Evolutionary conservation across 92 coral and sea anemone species (phyloP).

Genomic region (Zoanthus sociatus): DNA sequence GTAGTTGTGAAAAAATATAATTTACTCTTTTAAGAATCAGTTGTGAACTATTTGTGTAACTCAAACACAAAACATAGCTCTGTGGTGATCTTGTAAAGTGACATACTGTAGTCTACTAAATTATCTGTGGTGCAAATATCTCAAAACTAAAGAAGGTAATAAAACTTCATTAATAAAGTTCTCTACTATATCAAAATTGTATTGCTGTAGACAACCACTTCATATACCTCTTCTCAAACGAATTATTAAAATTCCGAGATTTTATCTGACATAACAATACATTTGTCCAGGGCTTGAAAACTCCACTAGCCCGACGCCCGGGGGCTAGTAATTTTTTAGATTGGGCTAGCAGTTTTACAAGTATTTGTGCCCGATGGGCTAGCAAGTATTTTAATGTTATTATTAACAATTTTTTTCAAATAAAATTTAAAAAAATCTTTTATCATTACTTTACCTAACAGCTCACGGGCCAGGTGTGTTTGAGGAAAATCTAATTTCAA

Average conservation of each 20-base stretch:
- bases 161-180: background rate
- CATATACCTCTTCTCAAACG: background rate
- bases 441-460: too few relatives aligned
- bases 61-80: constrained; percentile 11
- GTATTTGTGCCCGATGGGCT: too few relatives aligned
- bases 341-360: too few relatives aligned
- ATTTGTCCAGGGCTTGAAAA: too few relatives aligned
- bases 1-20: background rate
- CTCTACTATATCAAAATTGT: background rate
- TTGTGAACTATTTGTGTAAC: background rate
- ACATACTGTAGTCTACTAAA: background rate
- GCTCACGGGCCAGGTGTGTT: too few relatives aligned
- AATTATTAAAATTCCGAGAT: background rate
- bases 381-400: too few relatives aligned
- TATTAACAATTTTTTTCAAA: too few relatives aligned
- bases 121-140: background rate
- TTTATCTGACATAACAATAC: background rate
- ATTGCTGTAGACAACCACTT: background rate
- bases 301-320: too few relatives aligned
- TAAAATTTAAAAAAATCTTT: too few relatives aligned
- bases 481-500: too few relatives aligned
- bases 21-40: background rate
- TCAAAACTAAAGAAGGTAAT: background rate
- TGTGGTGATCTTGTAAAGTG: background rate
- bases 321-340: too few relatives aligned